Conservation (phyloP, 2,113 vertebrate genomes). For the Myiozetetes cayanensis region DNA sequence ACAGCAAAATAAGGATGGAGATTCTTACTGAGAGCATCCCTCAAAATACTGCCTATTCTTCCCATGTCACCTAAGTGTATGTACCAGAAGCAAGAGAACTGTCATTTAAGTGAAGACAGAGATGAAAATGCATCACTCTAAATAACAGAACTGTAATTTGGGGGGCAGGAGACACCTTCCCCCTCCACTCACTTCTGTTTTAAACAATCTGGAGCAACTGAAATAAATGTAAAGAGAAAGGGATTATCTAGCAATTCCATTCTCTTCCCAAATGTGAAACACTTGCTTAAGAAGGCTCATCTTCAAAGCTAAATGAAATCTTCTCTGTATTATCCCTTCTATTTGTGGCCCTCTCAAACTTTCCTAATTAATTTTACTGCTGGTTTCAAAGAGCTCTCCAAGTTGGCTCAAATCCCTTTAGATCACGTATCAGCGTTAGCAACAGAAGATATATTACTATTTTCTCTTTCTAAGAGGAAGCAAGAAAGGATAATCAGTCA, state of each 20-base stretch:
- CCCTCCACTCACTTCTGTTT: neutral
- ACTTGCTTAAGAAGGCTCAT: slow-evolving; percentile 14
- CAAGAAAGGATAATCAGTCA: slow-evolving; percentile 25
- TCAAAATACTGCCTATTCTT: neutral
- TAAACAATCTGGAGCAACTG: neutral
- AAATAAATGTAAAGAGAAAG: neutral
- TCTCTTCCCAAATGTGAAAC: slow-evolving; percentile 14
- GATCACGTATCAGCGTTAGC: neutral
- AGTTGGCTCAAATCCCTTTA: slow-evolving; percentile 52
- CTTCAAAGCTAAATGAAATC: slow-evolving; percentile 45
- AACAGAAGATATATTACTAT: slow-evolving; percentile 26
- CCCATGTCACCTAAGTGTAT: neutral
- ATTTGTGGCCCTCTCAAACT: neutral
- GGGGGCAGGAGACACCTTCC: neutral
- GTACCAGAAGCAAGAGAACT: neutral
- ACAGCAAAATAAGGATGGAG: neutral
- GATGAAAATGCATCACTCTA: neutral
- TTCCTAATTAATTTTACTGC: slow-evolving; percentile 54
- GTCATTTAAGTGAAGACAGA: neutral
- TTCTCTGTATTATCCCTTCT: slow-evolving; percentile 20
- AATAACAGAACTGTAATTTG: neutral
- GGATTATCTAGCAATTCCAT: neutral
- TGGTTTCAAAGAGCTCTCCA: slow-evolving; percentile 47
- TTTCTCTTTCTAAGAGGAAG: slow-evolving; percentile 15
- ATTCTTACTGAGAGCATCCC: neutral